Conservation (phyloP, 2,113 vertebrate genomes). For the Alces alces region DNA sequence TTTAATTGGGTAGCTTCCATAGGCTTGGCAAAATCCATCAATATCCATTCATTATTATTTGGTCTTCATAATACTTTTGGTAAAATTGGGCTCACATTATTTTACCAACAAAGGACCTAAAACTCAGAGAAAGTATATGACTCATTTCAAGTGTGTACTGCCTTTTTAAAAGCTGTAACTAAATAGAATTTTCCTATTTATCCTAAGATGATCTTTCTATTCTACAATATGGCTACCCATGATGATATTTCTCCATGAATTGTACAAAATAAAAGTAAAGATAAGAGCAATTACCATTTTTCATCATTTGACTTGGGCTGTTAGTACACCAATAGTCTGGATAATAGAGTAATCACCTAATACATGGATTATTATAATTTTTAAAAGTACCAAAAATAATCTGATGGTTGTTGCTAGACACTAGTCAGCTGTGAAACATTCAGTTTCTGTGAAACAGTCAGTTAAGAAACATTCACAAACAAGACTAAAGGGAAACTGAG, state of each 20-base stretch:
- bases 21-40: conserved; percentile 8
- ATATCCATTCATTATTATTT: background rate
- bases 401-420: background rate
- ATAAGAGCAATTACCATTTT: background rate
- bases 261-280: background rate
- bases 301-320: background rate
- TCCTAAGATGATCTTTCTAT: background rate
- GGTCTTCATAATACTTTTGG: background rate
- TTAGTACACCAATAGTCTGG: background rate
- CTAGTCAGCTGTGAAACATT: background rate
- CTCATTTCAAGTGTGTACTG: background rate
- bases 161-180: background rate
- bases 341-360: background rate
- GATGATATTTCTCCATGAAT: background rate
- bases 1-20: conserved; percentile 32
- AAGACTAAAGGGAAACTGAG: background rate
- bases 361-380: background rate
- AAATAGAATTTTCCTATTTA: background rate
- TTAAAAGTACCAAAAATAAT: background rate
- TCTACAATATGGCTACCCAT: background rate
- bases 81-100: background rate
- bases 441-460: no score
- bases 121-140: background rate
- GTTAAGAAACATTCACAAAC: background rate
- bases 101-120: background rate